Conservation (phyloP, 2,113 vertebrate species). For the Aleadryas rufinucha region DNA sequence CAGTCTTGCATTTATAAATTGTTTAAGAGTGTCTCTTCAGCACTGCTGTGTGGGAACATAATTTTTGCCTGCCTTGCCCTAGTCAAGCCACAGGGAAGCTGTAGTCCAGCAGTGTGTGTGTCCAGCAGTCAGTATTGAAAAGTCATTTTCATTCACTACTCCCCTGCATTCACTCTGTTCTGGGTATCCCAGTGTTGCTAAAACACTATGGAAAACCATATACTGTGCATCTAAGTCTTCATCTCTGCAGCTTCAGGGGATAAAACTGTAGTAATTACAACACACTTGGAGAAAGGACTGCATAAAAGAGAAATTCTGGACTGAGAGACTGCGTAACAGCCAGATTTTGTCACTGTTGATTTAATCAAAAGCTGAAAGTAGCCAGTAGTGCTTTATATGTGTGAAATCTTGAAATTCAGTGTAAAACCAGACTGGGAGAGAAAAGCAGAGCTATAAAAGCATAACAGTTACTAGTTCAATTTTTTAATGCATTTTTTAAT, state of each 20-base stretch:
- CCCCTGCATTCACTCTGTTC: background rate
- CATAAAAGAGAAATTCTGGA: background rate
- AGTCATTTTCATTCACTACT: slow-evolving; percentile 12
- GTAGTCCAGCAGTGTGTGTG: background rate
- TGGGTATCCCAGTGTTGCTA: background rate
- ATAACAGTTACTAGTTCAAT: background rate
- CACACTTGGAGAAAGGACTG: slow-evolving; percentile 2
- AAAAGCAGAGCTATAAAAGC: background rate
- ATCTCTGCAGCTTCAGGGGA: slow-evolving; percentile 14
- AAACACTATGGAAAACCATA: background rate
- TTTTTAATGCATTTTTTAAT: background rate
- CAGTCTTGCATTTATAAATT: background rate
- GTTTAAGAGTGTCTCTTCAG: background rate
- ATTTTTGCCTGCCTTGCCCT: slow-evolving; percentile 16
- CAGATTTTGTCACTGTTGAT: slow-evolving; percentile 26
- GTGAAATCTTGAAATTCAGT: background rate
- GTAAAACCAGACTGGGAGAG: background rate
- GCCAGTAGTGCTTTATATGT: background rate
- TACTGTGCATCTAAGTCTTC: background rate
- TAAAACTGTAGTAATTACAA: slow-evolving; percentile 3
- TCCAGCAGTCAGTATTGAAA: slow-evolving; percentile 20
- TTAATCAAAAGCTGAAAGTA: slow-evolving; percentile 26
- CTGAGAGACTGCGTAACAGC: background rate
- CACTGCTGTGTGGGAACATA: background rate
- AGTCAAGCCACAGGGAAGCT: background rate